These are phyloP conservation scores for Psilopsiagon aurifrons DNA, from an alignment of 2,113 vertebrate genomes.

Conservation along the genomic window DNA sequence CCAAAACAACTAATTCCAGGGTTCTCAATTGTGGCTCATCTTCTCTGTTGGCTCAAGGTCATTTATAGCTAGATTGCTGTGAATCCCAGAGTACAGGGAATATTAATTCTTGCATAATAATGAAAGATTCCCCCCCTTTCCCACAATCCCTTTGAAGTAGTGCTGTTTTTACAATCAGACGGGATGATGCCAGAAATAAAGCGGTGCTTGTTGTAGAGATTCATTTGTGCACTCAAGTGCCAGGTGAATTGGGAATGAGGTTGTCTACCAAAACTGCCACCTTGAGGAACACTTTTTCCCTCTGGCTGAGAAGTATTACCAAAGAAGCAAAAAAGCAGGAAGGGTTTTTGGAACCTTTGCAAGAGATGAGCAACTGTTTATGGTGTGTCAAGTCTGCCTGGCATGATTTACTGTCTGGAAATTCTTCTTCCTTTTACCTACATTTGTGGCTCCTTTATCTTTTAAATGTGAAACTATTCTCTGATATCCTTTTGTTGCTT, in stretches of 20 bases:
- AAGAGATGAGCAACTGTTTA: background rate
- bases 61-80: background rate
- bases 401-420: background rate
- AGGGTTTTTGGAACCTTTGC: background rate
- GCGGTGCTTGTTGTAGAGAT: background rate
- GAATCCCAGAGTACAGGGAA: background rate
- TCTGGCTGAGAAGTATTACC: background rate
- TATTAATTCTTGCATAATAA: background rate
- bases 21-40: background rate
- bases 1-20: background rate
- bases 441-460: background rate
- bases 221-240: background rate
- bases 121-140: background rate
- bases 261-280: background rate
- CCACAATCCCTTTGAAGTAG: background rate
- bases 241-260: background rate
- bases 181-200: background rate
- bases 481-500: background rate
- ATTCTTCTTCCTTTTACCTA: background rate
- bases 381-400: background rate
- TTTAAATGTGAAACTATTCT: background rate
- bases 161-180: background rate
- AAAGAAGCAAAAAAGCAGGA: background rate
- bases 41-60: background rate
- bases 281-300: background rate